phyloP scores from a whole-genome alignment of 2,113 vertebrate genomes.

The Thomomys bottae region DNA sequence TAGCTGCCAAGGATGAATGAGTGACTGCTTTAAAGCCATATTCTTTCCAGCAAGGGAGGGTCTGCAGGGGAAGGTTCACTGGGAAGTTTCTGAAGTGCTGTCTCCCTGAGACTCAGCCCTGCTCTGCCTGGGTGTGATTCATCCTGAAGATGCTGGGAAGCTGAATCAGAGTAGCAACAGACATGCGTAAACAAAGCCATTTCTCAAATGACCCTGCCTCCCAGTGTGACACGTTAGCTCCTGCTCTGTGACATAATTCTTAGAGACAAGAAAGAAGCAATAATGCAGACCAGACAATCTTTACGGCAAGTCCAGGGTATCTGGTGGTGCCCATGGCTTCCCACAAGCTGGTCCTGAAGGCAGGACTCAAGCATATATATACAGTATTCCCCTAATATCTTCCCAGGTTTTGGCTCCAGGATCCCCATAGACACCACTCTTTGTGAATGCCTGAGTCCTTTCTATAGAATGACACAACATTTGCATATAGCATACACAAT shows the following conservation, averaged over 20 bases:
- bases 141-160: not conserved
- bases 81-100: not conserved
- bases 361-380: not conserved
- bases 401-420: not conserved
- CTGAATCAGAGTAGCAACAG: not conserved
- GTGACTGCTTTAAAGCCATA: not conserved
- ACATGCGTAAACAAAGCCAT: not conserved
- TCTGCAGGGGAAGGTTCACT: not conserved
- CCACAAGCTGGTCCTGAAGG: not conserved
- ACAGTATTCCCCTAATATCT: not conserved
- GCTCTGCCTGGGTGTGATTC: not conserved
- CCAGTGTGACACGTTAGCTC: not conserved
- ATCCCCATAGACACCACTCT: too few species aligned
- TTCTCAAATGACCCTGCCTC: not conserved
- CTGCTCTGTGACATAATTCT: not conserved
- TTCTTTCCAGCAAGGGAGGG: not conserved
- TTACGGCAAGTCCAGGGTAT: not conserved
- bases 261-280: not conserved
- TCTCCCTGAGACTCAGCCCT: not conserved
- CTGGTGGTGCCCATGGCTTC: not conserved
- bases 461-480: not conserved
- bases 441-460: not conserved
- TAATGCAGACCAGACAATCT: not conserved
- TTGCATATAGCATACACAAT: not conserved
- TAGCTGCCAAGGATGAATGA: not conserved